These are phyloP conservation scores for Clamator glandarius DNA, from an alignment of 2,797 vertebrate genomes.

Conservation along the genomic window DNA sequence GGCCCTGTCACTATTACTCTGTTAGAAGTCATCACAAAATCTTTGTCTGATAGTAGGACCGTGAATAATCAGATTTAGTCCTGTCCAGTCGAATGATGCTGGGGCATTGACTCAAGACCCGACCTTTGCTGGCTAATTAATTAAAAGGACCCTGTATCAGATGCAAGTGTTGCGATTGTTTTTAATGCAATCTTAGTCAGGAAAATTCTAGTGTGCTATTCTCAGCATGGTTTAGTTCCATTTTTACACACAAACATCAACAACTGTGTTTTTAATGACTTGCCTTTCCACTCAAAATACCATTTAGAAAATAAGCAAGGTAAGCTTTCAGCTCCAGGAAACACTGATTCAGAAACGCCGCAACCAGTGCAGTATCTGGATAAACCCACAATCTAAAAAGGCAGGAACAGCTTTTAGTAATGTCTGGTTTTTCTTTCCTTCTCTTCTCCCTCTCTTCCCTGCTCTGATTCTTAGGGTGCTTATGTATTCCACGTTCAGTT, in stretches of 20 bases:
- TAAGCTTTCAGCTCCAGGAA: neutral
- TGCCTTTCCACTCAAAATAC: neutral
- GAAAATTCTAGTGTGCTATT: neutral
- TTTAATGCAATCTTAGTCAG: neutral
- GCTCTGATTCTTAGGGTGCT: neutral
- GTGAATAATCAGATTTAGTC: constrained; percentile 40
- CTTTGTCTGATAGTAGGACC: constrained; percentile 12
- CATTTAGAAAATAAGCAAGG: neutral
- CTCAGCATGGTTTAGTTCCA: neutral
- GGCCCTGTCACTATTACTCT: neutral
- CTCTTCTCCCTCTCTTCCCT: neutral
- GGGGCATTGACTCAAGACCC: constrained; percentile 34
- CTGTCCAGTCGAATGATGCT: constrained; percentile 14
- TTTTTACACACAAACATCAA: neutral
- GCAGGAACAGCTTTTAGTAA: neutral
- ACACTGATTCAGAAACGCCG: neutral
- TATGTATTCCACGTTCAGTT: neutral
- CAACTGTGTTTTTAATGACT: neutral
- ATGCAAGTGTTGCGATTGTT: constrained; percentile 37
- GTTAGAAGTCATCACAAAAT: constrained; percentile 59
- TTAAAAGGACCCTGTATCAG: constrained; percentile 45
- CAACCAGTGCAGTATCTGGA: neutral
- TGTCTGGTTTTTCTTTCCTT: neutral
- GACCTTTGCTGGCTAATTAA: constrained; percentile 41
- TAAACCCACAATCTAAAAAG: neutral